Base-by-base conservation (phyloP, 1,140 invertebrate genomes). In the Ditylenchus dipsaci region DNA sequence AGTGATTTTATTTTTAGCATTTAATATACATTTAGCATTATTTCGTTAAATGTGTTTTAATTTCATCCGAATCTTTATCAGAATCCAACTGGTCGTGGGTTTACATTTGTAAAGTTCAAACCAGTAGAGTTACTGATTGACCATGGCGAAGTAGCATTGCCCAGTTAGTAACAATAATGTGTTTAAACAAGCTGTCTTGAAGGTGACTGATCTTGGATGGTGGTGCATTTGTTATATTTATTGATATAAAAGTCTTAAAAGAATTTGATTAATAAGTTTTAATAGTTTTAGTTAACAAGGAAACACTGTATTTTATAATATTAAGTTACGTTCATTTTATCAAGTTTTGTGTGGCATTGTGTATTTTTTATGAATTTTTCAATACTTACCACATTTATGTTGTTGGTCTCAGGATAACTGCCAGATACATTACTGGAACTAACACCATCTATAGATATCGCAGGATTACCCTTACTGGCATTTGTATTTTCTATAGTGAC, bases 141-240 rank as follows among this genome's bases (percentile, higher is more conserved):
- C 62, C 62, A 63, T 17, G 62, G 62, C 9, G 62, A 63, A 17
- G 1, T 1, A 15, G 19, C 26, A 45, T 63, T 63, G 17, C 62
- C 62, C 62, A 63, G 33, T 53, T 33, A 11, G 26, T 13, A 17
- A 63, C 42, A 7, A 23, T 5, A 26, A 63, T 53, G 19, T 63
- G 19, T 45, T 26, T 45, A 53, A 63, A 63, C n/a, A 26, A 26
- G 33, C 62, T 63, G 19, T 63, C 30, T 53, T 63, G n/a, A 45
- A 63, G 62, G n/a, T 42, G 62, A 17, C 62, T 63, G 42, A 63
- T 63, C 9, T 27, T 63, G 42, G 27, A 30, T 42, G 62, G 62
- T 53, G 7, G 42, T 9, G 62, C 33, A 27, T 33, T 42, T 17
- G 27, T 63, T 29, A 63, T 63, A 27, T 53, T 45, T 7, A 63